Evolutionary conservation across 2,888 invertebrate genomes (phyloP).

Genomic region (Lasioglossum malachurum): DNA sequence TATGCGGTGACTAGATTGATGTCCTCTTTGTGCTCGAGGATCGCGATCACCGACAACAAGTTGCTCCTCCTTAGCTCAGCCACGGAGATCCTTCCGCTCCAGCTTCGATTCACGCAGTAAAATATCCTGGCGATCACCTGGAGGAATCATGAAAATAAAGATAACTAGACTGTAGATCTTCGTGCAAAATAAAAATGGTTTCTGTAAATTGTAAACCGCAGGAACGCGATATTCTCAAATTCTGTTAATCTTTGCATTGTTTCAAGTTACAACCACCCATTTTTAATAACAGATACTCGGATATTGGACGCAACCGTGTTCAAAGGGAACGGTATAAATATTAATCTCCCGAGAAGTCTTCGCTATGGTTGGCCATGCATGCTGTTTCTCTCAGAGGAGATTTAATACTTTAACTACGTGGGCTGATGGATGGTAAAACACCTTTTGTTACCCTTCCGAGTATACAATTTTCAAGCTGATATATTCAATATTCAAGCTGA

Average conservation of each 20-base stretch:
- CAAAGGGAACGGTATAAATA: background rate
- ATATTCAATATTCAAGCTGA: no score
- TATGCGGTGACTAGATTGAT: conserved; percentile 97
- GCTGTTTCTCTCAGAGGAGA: background rate
- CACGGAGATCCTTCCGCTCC: conserved; percentile 96
- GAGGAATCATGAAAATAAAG: background rate
- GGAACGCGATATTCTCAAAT: no score
- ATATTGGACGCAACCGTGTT: background rate
- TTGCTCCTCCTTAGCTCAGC: conserved; percentile 96
- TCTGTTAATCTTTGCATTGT: background rate
- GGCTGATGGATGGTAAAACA: background rate
- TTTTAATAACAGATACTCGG: background rate
- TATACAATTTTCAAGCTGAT: background rate
- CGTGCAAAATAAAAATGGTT: no score
- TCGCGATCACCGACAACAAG: conserved; percentile 90
- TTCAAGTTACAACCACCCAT: no score
- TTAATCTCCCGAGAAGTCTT: background rate
- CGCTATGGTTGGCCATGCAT: background rate
- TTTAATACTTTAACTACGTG: background rate
- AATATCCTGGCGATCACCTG: conserved; percentile 98
- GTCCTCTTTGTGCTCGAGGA: conserved; percentile 97
- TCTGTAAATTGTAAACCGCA: no score
- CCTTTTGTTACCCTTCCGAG: background rate
- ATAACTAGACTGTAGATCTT: background rate
- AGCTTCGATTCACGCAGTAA: conserved; percentile 98